phyloP scores from a whole-genome alignment of 2,797 vertebrate genomes.

The Mormyrops boulengeri region DNA sequence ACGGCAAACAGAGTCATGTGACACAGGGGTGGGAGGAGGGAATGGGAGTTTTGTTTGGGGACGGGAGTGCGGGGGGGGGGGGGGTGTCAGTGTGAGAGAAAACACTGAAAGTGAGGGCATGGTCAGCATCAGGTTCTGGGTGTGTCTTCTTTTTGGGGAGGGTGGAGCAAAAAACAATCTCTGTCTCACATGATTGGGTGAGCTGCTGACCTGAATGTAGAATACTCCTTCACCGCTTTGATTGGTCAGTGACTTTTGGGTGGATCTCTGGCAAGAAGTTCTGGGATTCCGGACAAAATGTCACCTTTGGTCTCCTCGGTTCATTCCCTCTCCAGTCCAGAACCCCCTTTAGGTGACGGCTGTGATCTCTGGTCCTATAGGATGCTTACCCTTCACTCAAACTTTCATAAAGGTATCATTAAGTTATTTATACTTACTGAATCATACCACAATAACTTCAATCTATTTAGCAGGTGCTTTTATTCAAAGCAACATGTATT shows the following conservation, averaged over 20 bases:
- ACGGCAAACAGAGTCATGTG: background rate
- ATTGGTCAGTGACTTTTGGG: background rate
- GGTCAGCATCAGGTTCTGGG: background rate
- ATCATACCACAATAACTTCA: background rate
- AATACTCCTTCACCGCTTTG: background rate
- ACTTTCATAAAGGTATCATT: background rate
- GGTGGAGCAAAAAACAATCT: background rate
- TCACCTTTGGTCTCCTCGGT: background rate
- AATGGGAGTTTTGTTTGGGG: background rate
- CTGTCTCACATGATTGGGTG: background rate
- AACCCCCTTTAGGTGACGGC: background rate
- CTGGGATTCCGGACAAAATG: background rate
- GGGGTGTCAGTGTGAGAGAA: background rate
- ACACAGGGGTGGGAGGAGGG: background rate
- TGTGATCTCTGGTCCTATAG: background rate
- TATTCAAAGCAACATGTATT: background rate
- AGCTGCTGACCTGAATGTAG: background rate
- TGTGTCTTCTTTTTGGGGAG: background rate
- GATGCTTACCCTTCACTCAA: background rate
- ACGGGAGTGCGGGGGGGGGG: background rate
- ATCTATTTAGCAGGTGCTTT: background rate
- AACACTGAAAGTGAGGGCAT: background rate
- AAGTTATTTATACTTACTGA: background rate
- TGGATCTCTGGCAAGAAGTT: background rate
- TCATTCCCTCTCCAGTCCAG: background rate